A percentile compares a stretch with the other conserved stretches of the same genome.
Evolutionary conservation across 2,113 vertebrate genomes (phyloP).

Genomic region (Anseranas semipalmata): DNA sequence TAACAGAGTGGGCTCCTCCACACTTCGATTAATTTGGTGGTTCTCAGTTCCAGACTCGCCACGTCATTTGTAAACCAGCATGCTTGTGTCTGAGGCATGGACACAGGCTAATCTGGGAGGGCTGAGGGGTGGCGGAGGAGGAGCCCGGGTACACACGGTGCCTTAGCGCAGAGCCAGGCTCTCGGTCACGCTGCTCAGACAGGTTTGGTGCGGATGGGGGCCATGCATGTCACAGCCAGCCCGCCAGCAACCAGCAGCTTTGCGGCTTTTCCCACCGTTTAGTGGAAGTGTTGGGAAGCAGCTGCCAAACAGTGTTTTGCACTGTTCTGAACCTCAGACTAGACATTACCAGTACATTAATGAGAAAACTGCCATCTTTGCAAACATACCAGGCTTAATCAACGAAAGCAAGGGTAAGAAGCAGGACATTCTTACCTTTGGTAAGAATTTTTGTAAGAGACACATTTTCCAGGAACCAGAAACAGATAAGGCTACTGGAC

Average conservation of each 20-base stretch:
- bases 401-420: not conserved
- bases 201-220: not conserved
- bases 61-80: rapidly evolving
- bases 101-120: not conserved
- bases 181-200: not conserved
- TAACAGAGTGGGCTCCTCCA: not conserved
- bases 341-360: not conserved
- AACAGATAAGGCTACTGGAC: not conserved
- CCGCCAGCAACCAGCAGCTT: not conserved
- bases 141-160: not conserved
- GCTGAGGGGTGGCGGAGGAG: not conserved
- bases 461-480: not conserved
- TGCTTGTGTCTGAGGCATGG: not conserved
- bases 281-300: not conserved
- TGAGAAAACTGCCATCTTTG: not conserved
- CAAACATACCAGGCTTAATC: not conserved
- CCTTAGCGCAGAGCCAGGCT: not conserved
- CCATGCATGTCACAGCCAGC: not conserved
- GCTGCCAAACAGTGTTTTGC: not conserved
- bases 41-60: not conserved
- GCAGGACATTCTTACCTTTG: not conserved
- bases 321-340: not conserved
- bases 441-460: not conserved
- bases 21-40: not conserved
- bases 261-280: not conserved